Conservation (phyloP, 2,113 vertebrate species). For the Tilapia sparmanii region DNA sequence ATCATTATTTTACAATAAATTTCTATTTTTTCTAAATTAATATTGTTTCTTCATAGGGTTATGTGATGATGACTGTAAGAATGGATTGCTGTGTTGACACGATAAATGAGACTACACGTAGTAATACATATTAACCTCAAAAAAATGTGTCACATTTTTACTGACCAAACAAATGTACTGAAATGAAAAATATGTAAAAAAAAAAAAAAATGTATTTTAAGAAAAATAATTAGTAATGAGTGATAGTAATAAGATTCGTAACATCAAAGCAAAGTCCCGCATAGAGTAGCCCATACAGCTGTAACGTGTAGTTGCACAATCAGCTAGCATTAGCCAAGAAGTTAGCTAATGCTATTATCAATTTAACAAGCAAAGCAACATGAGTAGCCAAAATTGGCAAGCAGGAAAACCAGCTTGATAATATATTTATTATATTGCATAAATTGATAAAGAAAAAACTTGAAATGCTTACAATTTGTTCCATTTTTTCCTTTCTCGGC, state of each 20-base stretch:
- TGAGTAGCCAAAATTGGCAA: neutral
- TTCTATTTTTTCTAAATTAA: neutral
- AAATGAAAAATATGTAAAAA: neutral
- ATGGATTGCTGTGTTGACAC: neutral
- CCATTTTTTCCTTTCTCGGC: neutral
- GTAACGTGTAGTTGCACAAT: neutral
- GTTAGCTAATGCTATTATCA: neutral
- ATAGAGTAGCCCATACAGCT: neutral
- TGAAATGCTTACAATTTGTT: neutral
- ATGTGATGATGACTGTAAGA: neutral
- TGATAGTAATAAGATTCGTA: neutral
- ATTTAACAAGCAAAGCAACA: neutral
- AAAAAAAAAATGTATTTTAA: accelerated
- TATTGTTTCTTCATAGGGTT: neutral
- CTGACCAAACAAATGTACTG: neutral
- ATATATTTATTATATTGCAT: neutral
- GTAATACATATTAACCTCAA: neutral
- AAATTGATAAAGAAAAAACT: neutral
- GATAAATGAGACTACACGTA: neutral
- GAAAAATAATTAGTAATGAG: neutral
- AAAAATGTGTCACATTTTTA: neutral
- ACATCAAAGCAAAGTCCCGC: accelerated
- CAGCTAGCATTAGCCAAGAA: neutral
- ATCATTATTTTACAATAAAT: neutral
- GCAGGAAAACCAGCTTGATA: neutral